These are phyloP conservation scores for Aphis gossypii DNA, from an alignment of 1,140 invertebrate genomes.

Conservation along the genomic window DNA sequence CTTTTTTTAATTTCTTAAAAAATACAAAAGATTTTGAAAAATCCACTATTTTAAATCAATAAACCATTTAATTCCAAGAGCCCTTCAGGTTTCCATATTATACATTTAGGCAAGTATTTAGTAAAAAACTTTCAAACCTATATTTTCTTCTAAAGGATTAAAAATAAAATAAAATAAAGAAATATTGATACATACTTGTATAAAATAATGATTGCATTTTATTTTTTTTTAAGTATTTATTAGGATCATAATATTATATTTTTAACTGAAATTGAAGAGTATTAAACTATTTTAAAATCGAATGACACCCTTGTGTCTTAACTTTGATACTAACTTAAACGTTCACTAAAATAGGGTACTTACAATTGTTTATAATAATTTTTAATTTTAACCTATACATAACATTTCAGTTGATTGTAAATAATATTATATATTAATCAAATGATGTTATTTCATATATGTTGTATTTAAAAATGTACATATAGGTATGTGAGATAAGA, in stretches of 20 bases:
- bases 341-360: not conserved
- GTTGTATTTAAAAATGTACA: too few species aligned
- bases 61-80: not conserved
- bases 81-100: not conserved
- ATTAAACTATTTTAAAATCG: not conserved
- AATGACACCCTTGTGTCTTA: not conserved
- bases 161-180: too few species aligned
- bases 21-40: not conserved
- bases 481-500: too few species aligned
- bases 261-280: not conserved
- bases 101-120: not conserved
- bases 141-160: not conserved
- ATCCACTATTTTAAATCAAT: not conserved
- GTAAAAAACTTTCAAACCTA: not conserved
- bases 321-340: not conserved
- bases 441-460: too few species aligned
- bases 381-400: not conserved
- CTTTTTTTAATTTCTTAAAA: not conserved
- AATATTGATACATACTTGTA: too few species aligned
- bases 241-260: not conserved
- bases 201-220: not conserved
- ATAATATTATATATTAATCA: not conserved
- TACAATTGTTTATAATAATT: not conserved
- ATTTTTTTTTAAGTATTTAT: not conserved
- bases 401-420: not conserved